Evolutionary conservation across 2,797 vertebrate genomes (phyloP).

Genomic region (Champsocephalus esox): DNA sequence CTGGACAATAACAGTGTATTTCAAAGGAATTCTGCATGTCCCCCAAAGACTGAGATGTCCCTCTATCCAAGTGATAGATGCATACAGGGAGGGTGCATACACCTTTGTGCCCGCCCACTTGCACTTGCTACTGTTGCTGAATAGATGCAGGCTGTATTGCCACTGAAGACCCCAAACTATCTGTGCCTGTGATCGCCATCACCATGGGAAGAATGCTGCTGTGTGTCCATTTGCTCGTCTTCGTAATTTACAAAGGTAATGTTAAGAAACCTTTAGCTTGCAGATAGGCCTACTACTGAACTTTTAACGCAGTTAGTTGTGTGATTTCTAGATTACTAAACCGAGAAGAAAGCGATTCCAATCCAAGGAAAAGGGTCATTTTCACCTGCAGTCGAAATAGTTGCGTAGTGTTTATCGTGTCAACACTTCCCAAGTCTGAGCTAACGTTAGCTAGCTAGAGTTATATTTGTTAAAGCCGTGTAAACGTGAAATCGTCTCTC

Average conservation of each 20-base stretch:
- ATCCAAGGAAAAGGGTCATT: background rate
- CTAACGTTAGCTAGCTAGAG: background rate
- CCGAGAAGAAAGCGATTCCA: too few species aligned
- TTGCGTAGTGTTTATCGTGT: background rate
- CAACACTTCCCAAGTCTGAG: too few species aligned
- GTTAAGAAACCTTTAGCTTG: background rate
- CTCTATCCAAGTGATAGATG: constrained; percentile 34
- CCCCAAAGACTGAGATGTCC: background rate
- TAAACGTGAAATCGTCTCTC: background rate
- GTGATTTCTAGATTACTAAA: background rate
- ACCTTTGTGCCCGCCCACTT: constrained; percentile 47
- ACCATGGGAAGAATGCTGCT: constrained; percentile 43
- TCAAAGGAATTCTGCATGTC: background rate
- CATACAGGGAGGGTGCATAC: constrained; percentile 6
- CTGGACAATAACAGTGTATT: background rate
- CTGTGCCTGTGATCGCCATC: background rate
- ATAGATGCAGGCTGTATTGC: background rate
- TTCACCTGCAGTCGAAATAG: background rate
- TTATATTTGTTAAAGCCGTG: background rate
- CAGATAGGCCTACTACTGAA: background rate
- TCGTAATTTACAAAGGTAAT: constrained; percentile 59
- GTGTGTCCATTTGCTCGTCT: constrained; percentile 26
- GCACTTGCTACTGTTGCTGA: constrained; percentile 35
- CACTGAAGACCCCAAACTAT: constrained; percentile 4
- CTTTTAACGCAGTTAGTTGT: background rate